These are phyloP conservation scores for Cololabis saira DNA, from an alignment of 2,113 vertebrate genomes.

Conservation along the genomic window DNA sequence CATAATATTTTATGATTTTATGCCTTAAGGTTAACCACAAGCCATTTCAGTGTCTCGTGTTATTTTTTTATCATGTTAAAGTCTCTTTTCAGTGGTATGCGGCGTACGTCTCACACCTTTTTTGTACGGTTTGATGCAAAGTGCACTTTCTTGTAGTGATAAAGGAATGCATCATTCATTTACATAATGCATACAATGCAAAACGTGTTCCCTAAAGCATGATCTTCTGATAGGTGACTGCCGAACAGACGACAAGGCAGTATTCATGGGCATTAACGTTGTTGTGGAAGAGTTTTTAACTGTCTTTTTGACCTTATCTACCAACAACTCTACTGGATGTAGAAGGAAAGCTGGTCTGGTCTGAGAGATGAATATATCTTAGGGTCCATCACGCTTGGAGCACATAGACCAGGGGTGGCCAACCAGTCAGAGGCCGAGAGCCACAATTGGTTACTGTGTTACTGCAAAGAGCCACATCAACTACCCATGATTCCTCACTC, in stretches of 20 bases:
- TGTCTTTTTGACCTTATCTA: conserved; percentile 59
- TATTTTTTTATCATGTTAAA: not conserved
- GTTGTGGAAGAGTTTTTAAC: conserved; percentile 35
- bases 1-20: too few relatives aligned
- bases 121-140: conserved; percentile 31
- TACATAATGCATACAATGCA: conserved; percentile 67
- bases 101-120: not conserved
- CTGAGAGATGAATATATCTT: conserved; percentile 39
- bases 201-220: conserved; percentile 57
- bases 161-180: conserved; percentile 65
- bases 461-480: too few relatives aligned
- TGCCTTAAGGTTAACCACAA: not conserved
- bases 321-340: conserved; percentile 12
- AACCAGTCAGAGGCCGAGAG: too few relatives aligned
- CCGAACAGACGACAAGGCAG: conserved; percentile 59
- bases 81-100: not conserved
- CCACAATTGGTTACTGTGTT: too few relatives aligned
- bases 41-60: not conserved
- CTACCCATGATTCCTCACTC: too few relatives aligned
- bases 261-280: conserved; percentile 56
- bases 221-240: conserved; percentile 54
- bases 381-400: conserved; percentile 35
- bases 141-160: conserved; percentile 51
- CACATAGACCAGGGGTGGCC: too few relatives aligned
- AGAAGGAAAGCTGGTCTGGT: conserved; percentile 30